These are phyloP conservation scores for Acanthisitta chloris DNA, from an alignment of 2,113 vertebrate genomes.

Conservation along the genomic window DNA sequence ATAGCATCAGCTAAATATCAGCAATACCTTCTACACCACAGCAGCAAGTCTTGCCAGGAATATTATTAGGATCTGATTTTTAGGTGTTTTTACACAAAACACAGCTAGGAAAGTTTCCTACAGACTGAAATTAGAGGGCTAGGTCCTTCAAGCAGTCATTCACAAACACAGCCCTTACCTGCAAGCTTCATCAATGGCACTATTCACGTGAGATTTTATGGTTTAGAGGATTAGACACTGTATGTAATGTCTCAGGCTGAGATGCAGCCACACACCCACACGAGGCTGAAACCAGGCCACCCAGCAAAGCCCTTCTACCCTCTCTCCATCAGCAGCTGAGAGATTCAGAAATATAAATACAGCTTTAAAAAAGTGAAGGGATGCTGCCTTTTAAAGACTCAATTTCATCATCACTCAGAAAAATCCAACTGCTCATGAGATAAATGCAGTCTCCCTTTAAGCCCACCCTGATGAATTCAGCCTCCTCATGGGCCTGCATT, in stretches of 20 bases:
- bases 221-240: slow-evolving; percentile 36
- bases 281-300: background rate
- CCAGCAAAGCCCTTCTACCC: background rate
- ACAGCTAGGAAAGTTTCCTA: slow-evolving; percentile 30
- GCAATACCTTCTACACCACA: background rate
- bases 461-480: background rate
- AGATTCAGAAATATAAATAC: background rate
- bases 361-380: background rate
- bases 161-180: background rate
- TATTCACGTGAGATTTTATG: slow-evolving; percentile 53
- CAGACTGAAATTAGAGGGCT: background rate
- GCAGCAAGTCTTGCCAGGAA: background rate
- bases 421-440: background rate
- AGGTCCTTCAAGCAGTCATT: slow-evolving; percentile 10
- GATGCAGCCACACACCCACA: background rate
- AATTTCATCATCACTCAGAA: background rate
- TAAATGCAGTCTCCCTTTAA: background rate
- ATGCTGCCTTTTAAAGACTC: background rate
- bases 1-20: background rate
- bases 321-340: background rate
- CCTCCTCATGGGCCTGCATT: background rate
- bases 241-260: slow-evolving; percentile 51
- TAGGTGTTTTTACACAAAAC: slow-evolving; percentile 57
- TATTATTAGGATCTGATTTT: background rate
- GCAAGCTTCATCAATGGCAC: slow-evolving; percentile 26